These are phyloP conservation scores for Dendroctonus valens DNA, from an alignment of 1,140 invertebrate species.

Conservation along the genomic window DNA sequence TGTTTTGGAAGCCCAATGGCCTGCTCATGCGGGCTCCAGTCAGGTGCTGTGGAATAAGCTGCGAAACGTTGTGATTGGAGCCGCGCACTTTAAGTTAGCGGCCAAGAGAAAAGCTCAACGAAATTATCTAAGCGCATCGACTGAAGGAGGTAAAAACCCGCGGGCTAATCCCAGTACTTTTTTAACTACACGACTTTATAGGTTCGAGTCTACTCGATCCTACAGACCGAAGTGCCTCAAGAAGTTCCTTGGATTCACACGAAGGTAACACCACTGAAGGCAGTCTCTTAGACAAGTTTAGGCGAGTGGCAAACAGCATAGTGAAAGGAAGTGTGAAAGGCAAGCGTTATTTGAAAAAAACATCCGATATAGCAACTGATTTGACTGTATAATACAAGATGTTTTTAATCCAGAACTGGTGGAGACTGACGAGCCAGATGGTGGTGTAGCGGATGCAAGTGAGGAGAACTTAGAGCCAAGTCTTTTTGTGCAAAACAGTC, in stretches of 20 bases:
- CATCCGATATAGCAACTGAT: not conserved
- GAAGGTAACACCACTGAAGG: constrained; percentile 54
- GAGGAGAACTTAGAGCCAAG: constrained; percentile 33
- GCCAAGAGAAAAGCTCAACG: constrained; percentile 59
- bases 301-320: constrained; percentile 62
- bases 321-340: constrained; percentile 53
- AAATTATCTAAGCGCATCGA: constrained; percentile 50
- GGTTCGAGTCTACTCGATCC: constrained; percentile 53
- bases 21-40: constrained; percentile 68
- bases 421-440: constrained; percentile 18
- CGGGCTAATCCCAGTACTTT: not conserved
- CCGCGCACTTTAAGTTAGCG: constrained; percentile 80
- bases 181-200: constrained; percentile 5
- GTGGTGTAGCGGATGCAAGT: constrained; percentile 2
- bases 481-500: constrained; percentile 54
- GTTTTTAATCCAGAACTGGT: constrained; percentile 11
- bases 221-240: constrained; percentile 53
- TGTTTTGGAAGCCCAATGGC: constrained; percentile 94
- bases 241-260: constrained; percentile 54
- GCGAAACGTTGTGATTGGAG: constrained; percentile 86
- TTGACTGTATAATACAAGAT: not conserved
- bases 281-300: constrained; percentile 58
- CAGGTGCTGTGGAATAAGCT: constrained; percentile 92
- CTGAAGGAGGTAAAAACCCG: constrained; percentile 46
- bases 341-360: not conserved